phyloP scores from a whole-genome alignment of 2,113 vertebrate species.

The Hoplias malabaricus region DNA sequence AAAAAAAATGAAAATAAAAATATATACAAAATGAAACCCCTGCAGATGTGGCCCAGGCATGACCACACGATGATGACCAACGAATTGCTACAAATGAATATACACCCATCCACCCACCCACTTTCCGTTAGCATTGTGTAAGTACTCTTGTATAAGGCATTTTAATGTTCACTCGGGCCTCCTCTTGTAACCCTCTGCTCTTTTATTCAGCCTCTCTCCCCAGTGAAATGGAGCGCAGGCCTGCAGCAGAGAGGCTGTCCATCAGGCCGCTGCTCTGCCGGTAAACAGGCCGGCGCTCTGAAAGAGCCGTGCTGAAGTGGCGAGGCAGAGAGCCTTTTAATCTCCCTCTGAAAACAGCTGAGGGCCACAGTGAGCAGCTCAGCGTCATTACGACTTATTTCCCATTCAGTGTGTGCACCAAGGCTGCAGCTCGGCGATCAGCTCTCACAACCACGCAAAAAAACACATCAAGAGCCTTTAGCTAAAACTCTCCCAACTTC shows the following conservation, averaged over 20 bases:
- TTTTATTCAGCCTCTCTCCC: slow-evolving; percentile 4
- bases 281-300: slow-evolving; percentile 19
- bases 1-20: background rate
- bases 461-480: slow-evolving; percentile 19
- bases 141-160: slow-evolving; percentile 19
- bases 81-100: background rate
- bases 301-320: background rate
- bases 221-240: slow-evolving; percentile 7
- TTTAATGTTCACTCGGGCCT: slow-evolving; percentile 30
- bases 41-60: background rate
- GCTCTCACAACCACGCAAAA: slow-evolving; percentile 31
- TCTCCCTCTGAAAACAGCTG: slow-evolving; percentile 27
- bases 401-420: slow-evolving; percentile 35
- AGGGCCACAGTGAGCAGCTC: slow-evolving; percentile 31
- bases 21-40: background rate
- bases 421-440: slow-evolving; percentile 32
- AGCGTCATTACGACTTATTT: slow-evolving; percentile 37
- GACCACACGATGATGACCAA: background rate
- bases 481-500: slow-evolving; percentile 2
- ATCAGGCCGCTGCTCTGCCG: slow-evolving; percentile 16
- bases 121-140: slow-evolving; percentile 14
- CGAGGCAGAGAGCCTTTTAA: slow-evolving; percentile 25
- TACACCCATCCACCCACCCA: background rate
- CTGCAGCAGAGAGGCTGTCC: background rate
- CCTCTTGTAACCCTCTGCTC: slow-evolving; percentile 16